Evolutionary conservation across 2,888 invertebrate species (phyloP).

Genomic region (Cinara cedri): DNA sequence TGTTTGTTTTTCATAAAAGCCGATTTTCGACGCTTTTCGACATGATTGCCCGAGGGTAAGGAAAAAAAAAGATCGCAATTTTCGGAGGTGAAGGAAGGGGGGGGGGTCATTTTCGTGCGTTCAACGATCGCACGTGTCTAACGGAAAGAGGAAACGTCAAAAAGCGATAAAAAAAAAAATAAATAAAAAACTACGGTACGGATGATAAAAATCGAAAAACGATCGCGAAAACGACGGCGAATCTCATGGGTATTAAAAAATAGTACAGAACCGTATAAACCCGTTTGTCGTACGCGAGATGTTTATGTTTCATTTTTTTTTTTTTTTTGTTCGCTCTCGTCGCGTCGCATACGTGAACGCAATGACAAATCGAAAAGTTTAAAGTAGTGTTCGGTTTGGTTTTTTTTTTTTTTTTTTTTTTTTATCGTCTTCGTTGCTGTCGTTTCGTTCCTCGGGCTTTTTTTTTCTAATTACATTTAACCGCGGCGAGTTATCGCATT

Average conservation of each 20-base stretch:
- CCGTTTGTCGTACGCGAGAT: background rate
- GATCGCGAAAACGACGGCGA: background rate
- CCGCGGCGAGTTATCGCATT: no score
- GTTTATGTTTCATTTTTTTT: background rate
- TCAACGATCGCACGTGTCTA: no score
- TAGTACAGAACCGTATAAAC: background rate
- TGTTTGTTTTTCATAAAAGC: background rate
- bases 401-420: no score
- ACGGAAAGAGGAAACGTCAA: background rate
- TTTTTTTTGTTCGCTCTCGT: background rate
- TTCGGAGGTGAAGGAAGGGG: no score
- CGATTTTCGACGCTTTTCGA: no score
- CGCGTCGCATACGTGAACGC: background rate
- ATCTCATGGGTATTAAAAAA: no score
- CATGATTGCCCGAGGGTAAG: background rate
- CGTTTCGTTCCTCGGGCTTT: no score
- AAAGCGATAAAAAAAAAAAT: background rate
- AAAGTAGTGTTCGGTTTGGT: no score
- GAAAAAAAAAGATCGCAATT: background rate
- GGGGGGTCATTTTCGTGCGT: no score
- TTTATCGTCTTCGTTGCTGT: no score
- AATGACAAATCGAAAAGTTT: slow-evolving; percentile 22
- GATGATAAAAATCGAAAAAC: no score
- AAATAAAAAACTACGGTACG: background rate
- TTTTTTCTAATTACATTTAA: no score